Evolutionary conservation across 1,140 invertebrate species (phyloP), one percentile per base, ranked within the genome.

Genomic region (Kradibia gibbosae): DNA sequence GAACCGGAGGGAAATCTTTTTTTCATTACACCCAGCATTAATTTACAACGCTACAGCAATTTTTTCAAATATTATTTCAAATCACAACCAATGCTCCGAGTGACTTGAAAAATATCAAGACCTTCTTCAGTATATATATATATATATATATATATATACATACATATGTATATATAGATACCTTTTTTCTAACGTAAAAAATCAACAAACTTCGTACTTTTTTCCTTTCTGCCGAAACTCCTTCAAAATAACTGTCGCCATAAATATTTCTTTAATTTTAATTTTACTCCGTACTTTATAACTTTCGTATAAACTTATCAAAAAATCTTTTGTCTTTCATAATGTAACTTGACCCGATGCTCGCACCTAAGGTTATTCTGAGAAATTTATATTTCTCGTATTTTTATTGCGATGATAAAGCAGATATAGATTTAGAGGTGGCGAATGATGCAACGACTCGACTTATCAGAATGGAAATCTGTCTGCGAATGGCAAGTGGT

Each of bases 401-500:
- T 48, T 62, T 53, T 72, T 72, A 42, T 72, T 48, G 22, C 42
- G 70, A 80, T 73, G 53, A 62, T 74, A 65, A 74, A 62, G 28
- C n/a, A 60, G 78, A 80, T 73, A 80, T 36, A 45, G 17, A 11
- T 73, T 74, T 22, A n/a, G 25, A 53, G 42, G 50, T 65, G 45
- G 70, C 62, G 77, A 79, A 71, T 79, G 36, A 79, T 45, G 36
- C 50, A 57, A 20, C 62, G 31, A 0, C 15, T 7, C 7, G 36
- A 7, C 10, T 55, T 79, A 79, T 79, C 77, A 45, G 39, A 72
- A 71, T 45, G 53, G 57, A 79, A 72, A 78, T 78, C 77, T 65
- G 20, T 71, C 48, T 20, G n/a, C 53, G 48, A 48, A 57, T 42
- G 65, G 45, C 48, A 25, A 36, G 31, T 57, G 65, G 31, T 57